phyloP scores from a whole-genome alignment of 64 coral and sea anemone genomes.

The Astreopora myriophthalma region DNA sequence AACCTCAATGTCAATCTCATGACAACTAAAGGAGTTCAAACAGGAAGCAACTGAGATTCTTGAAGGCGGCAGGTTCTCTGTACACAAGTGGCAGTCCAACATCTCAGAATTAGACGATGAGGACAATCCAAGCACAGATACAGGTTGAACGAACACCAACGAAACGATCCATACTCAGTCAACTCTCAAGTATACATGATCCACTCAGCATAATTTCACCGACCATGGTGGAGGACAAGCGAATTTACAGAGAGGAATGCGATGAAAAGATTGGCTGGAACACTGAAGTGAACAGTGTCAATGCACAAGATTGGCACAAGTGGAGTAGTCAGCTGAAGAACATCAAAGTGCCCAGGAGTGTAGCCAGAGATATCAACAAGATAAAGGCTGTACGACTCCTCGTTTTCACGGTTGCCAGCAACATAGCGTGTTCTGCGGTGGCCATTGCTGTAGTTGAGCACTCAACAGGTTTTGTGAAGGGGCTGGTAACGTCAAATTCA shows the following conservation, averaged over 20 bases:
- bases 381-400: conserved; percentile 44
- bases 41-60: neutral
- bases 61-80: neutral
- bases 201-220: conserved; percentile 32
- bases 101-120: neutral
- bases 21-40: neutral
- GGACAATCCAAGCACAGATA: neutral
- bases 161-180: neutral
- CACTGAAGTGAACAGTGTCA: neutral
- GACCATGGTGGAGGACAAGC: conserved; percentile 20
- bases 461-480: conserved; percentile 9
- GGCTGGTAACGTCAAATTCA: conserved; percentile 68
- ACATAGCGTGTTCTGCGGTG: conserved; percentile 62
- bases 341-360: conserved; percentile 44
- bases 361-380: neutral
- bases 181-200: conserved; percentile 22
- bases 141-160: neutral
- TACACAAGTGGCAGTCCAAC: neutral
- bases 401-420: conserved; percentile 64
- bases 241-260: conserved; percentile 48
- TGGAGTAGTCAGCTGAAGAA: conserved; percentile 42
- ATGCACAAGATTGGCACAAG: neutral
- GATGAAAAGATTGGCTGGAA: conserved; percentile 35
- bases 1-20: neutral
- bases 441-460: conserved; percentile 56